Base-by-base conservation (phyloP, 2,797 vertebrate species). In the Choloepus didactylus region DNA sequence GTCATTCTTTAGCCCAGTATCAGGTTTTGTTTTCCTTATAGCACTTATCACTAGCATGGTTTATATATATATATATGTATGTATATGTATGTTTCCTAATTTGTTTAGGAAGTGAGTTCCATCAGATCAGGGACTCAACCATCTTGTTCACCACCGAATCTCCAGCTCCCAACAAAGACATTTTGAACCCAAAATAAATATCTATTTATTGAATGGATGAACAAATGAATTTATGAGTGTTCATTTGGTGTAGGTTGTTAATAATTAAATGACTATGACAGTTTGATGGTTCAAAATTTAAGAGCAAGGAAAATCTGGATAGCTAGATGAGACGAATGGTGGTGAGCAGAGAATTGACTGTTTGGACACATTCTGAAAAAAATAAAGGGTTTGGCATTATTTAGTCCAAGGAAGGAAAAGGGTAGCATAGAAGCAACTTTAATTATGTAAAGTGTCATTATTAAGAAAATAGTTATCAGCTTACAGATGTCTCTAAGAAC, bases 401-500 rank as follows among this genome's bases (percentile, higher is more conserved):
- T 93, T 85, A 35, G 15, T 89, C 16, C 4, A 56, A 75, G 10
- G 35, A 87, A 95, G 29, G 41, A 59, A 73, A 95, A 93, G 15
- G 5, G 35, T 77, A 64, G 10, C 72, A 84, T 80, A 75, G 86
- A 69, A 77, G 9, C 10, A 51, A 94, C 69, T 94, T 96, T 84
- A 67, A 84, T 90, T 75, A 72, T 9, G 49, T 80, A 82, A 89
- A 83, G 16, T 93, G 9, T 89, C 59, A 75, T 5, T 54, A 35
- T 51, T 31, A 70, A 89, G 83, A 64, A 21, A 60, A 27, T 18
- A 72, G 7, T 81, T 49, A 72, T 87, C 49, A 15, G 16, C 54
- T 54, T 54, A 54, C 54, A 16, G 44, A 75, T 23, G 27, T 29
- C 31, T 51, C 46, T 76, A 25, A 51, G 49, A 77, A n/a, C 7